phyloP scores from a whole-genome alignment of 1,140 invertebrate species.

The Solenopsis fugax region DNA sequence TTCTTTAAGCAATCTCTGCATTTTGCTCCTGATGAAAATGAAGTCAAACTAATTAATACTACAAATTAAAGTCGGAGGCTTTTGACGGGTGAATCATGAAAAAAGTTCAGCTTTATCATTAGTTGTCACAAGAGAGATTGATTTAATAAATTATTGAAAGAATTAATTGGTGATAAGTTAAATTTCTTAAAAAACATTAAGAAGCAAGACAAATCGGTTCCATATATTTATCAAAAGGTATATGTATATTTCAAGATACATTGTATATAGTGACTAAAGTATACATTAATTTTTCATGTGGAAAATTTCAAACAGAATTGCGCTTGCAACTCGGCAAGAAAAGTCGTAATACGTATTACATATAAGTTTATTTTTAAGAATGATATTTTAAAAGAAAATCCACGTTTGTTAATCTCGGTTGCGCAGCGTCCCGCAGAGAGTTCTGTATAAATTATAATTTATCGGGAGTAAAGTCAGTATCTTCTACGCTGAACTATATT shows the following conservation, averaged over 20 bases:
- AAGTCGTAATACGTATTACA: conserved; percentile 15
- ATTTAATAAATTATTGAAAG: background rate
- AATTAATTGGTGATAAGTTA: background rate
- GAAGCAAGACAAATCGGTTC: background rate
- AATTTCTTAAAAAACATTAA: conserved; percentile 1
- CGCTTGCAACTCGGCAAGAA: background rate
- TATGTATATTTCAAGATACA: background rate
- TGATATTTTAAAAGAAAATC: conserved; percentile 29
- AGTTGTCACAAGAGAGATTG: conserved; percentile 8
- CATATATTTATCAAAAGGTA: background rate
- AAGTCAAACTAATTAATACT: conserved; percentile 27
- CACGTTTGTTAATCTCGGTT: conserved; percentile 49
- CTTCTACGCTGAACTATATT: conserved; percentile 79
- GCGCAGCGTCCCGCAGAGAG: conserved; percentile 67
- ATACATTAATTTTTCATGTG: background rate
- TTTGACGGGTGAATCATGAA: background rate
- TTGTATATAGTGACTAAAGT: conserved; percentile 9
- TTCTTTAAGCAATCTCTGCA: conserved; percentile 33
- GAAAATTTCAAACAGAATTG: conserved; percentile 10
- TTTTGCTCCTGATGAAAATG: conserved; percentile 32
- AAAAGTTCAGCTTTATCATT: conserved; percentile 33
- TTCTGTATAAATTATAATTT: conserved; percentile 77
- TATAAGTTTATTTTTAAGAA: conserved; percentile 39
- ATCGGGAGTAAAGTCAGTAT: conserved; percentile 79
- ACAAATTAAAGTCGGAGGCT: conserved; percentile 21